Evolutionary conservation across 2,113 vertebrate species (phyloP), one percentile per base, ranked within the genome.

Genomic region (Vidua chalybeata): DNA sequence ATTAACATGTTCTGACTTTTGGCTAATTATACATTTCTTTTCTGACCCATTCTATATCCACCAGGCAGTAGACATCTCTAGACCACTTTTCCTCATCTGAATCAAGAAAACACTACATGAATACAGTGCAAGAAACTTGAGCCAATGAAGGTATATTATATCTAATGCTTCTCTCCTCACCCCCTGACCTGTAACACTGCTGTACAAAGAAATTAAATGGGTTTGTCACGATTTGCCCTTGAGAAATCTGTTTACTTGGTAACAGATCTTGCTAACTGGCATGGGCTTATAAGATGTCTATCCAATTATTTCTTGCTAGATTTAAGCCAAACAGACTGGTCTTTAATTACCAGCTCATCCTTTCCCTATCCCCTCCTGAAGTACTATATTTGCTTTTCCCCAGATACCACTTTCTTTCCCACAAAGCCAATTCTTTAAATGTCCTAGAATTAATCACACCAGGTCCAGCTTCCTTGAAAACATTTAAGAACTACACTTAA

Each of bases 281-380:
- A 93, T 39, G 49, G 15, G 22, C 33, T 93, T 87, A 80, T 41
- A 80, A 89, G 35, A 64, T 69, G 87, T 76, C 87, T 66, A 33
- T 76, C 72, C 75, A 92, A 89, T 95, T 93, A 94, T 86, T 89
- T 31, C 59, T 69, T 93, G 39, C 63, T 93, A 86, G 75, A 64
- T 86, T 89, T 91, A 95, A 96, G 80, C 35, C 80, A 90, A 75
- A 79, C 66, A 89, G 80, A 79, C 80, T 89, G 45, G 39, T 68
- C 72, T 94, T 95, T 91, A 94, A 93, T 89, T 89, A 93, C 17
- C 63, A 83, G 52, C 54, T 91, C 72, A 80, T 89, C 63, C 59
- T 39, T 91, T 55, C 67, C 21, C 62, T 59, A n/a, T 17, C 9
- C 15, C 13, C 43, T 76, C 66, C 58, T 59, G 9, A 75, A 83